Evolutionary conservation across 2,797 vertebrate species (phyloP).

Genomic region (Enteromius viviparus): DNA sequence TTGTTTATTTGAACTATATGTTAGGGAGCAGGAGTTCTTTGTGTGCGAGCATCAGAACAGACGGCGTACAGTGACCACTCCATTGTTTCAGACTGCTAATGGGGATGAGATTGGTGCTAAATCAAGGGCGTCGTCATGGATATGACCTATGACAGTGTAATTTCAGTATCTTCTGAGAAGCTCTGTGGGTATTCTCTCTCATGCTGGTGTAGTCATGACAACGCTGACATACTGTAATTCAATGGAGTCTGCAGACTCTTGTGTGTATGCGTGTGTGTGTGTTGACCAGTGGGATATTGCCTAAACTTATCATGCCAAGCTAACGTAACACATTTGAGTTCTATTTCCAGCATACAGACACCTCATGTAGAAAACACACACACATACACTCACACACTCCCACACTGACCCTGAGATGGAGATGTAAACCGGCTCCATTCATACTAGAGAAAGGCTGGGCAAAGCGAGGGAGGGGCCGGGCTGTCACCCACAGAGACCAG

Average conservation of each 20-base stretch:
- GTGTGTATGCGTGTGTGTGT: constrained; percentile 45
- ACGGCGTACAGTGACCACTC: constrained; percentile 25
- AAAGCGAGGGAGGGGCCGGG: constrained; percentile 70
- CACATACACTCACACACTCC: constrained; percentile 23
- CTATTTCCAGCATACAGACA: constrained; percentile 5
- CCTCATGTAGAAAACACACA: constrained; percentile 28
- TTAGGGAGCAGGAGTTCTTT: constrained; percentile 24
- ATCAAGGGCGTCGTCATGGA: constrained; percentile 67
- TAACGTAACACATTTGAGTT: background rate
- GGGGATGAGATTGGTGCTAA: constrained; percentile 57
- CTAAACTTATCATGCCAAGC: constrained; percentile 35
- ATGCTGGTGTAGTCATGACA: constrained; percentile 79
- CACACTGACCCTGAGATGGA: constrained; percentile 61
- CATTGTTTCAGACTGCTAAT: constrained; percentile 31
- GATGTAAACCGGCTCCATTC: constrained; percentile 83
- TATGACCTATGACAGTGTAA: constrained; percentile 69
- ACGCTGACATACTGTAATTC: constrained; percentile 81
- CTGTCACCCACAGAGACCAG: constrained; percentile 71
- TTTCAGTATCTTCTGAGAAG: constrained; percentile 77
- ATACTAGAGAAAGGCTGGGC: constrained; percentile 78
- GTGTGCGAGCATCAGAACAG: constrained; percentile 2
- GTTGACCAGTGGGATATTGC: constrained; percentile 29
- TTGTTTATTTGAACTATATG: constrained; percentile 38
- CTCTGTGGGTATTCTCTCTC: constrained; percentile 73
- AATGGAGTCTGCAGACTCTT: constrained; percentile 75